Percentiles rank a stretch among this genome's conserved stretches.
phyloP scores from a whole-genome alignment of 2,888 invertebrate genomes.

The Drosophila acutilabella region DNA sequence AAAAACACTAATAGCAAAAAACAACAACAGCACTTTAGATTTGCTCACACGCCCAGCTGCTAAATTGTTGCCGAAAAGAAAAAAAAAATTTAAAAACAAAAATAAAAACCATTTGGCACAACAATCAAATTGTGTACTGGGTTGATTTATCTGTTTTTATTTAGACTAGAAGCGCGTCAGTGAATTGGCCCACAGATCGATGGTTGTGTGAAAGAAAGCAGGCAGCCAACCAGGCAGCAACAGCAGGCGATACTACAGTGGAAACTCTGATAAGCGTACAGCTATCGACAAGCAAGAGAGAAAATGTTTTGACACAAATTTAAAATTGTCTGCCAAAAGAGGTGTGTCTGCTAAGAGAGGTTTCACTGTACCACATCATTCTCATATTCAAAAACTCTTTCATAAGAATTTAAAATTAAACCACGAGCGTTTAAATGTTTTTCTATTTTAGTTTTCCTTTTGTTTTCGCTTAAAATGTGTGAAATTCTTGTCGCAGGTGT shows the following conservation, averaged over 20 bases:
- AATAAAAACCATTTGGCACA: constrained; percentile 63
- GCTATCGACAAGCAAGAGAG: no score
- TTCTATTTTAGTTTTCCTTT: constrained; percentile 52
- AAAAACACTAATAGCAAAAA: constrained; percentile 8
- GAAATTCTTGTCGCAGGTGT: constrained; percentile 77
- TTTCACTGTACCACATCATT: no score
- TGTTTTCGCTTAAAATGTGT: constrained; percentile 64
- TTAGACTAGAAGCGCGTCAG: constrained; percentile 55
- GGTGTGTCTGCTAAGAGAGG: no score
- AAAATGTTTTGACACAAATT: no score
- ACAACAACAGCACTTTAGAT: constrained; percentile 32
- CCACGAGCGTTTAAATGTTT: constrained; percentile 16
- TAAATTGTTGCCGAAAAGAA: not conserved
- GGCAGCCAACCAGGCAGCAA: constrained; percentile 38
- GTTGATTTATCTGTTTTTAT: constrained; percentile 56
- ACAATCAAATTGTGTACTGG: constrained; percentile 63
- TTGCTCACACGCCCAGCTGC: constrained; percentile 54
- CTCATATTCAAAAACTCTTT: constrained; percentile 30
- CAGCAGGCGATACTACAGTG: constrained; percentile 14
- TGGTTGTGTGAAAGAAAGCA: constrained; percentile 37
- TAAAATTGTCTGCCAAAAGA: no score
- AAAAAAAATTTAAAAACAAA: no score
- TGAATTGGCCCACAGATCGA: constrained; percentile 60
- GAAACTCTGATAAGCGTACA: no score
- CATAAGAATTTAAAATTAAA: constrained; percentile 59